phyloP scores from a whole-genome alignment of 2,113 vertebrate species.

The Colius striatus region DNA sequence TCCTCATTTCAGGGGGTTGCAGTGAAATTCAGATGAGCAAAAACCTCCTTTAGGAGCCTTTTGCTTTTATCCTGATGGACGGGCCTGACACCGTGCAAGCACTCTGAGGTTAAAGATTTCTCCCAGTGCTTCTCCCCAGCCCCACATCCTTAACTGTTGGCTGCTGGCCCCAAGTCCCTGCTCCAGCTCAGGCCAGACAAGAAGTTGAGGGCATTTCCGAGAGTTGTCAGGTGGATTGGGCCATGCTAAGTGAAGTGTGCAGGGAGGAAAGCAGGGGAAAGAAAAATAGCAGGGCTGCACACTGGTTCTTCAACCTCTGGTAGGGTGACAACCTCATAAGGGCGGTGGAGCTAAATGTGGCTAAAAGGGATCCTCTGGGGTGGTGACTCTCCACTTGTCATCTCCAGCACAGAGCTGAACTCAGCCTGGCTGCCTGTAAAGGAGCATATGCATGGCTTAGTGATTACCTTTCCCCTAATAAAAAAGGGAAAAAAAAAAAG shows the following conservation, averaged over 20 bases:
- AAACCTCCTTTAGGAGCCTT: background rate
- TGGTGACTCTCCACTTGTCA: constrained; percentile 24
- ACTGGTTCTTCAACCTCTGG: constrained; percentile 57
- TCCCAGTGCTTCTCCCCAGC: background rate
- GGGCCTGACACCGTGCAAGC: background rate
- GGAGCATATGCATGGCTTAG: background rate
- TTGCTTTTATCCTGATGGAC: background rate
- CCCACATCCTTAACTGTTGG: background rate
- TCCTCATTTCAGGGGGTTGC: background rate
- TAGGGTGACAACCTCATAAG: constrained; percentile 58
- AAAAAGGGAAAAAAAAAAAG: background rate
- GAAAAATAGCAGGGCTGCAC: constrained; percentile 1
- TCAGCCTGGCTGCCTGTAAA: background rate
- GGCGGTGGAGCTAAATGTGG: constrained; percentile 4
- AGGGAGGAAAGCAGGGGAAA: constrained; percentile 19
- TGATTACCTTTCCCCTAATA: constrained; percentile 32
- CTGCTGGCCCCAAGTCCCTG: background rate
- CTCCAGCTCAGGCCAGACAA: constrained; percentile 20
- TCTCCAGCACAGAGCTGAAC: constrained; percentile 15
- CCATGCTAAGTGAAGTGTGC: constrained; percentile 72
- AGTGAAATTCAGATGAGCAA: background rate
- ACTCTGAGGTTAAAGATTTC: background rate
- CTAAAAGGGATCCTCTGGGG: background rate
- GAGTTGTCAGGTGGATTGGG: constrained; percentile 65
- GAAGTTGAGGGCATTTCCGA: constrained; percentile 25